These are phyloP conservation scores for Tonatia bakeri DNA, from an alignment of 2,113 vertebrate species.

Conservation along the genomic window DNA sequence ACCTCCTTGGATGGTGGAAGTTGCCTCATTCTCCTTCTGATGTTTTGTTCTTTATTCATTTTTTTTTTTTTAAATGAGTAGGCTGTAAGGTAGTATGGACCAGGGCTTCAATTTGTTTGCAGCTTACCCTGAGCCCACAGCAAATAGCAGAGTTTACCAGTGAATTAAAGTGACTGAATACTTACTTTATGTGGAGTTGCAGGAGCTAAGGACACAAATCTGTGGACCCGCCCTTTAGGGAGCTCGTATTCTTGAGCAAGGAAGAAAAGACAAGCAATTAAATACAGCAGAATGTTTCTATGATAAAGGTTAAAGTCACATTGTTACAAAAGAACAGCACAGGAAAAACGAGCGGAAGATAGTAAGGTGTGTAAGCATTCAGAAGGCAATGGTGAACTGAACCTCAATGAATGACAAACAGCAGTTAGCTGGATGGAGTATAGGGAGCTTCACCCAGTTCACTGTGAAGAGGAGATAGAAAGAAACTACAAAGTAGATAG, in stretches of 20 bases:
- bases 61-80: not conserved
- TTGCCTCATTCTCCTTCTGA: not conserved
- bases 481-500: not conserved
- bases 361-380: not conserved
- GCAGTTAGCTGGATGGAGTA: not conserved
- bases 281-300: not conserved
- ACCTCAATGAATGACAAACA: not conserved
- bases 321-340: not conserved
- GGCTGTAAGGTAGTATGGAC: not conserved
- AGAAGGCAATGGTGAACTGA: not conserved
- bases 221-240: not conserved
- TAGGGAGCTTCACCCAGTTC: not conserved
- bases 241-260: not conserved
- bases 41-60: not conserved
- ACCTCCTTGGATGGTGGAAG: not conserved
- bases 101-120: not conserved
- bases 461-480: not conserved
- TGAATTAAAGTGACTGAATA: not conserved
- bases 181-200: not conserved
- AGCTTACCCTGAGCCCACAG: not conserved
- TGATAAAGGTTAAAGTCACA: not conserved
- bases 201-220: not conserved
- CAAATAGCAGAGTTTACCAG: not conserved
- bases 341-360: not conserved
- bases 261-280: not conserved